phyloP scores from a whole-genome alignment of 2,113 vertebrate genomes.

The Sinocyclocheilus grahami region DNA sequence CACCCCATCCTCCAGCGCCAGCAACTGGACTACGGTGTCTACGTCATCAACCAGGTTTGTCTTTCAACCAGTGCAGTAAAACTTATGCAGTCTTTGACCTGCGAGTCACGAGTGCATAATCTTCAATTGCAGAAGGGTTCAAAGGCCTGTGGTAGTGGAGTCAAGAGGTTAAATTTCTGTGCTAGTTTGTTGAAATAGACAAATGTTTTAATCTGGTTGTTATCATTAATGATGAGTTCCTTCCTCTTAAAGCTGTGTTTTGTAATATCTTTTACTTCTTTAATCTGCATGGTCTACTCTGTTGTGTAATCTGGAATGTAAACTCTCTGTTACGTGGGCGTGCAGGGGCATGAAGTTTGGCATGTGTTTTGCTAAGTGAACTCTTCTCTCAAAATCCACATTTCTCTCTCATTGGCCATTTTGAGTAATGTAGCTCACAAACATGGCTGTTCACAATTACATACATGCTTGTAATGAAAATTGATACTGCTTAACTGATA shows the following conservation, averaged over 20 bases:
- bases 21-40: conserved; percentile 93
- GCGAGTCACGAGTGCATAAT: not conserved
- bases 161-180: not conserved
- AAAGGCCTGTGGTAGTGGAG: not conserved
- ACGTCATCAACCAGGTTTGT: conserved; percentile 89
- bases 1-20: conserved; percentile 94
- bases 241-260: not conserved
- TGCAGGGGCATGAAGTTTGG: not conserved
- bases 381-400: not conserved
- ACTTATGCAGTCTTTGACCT: not conserved
- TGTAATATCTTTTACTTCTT: not conserved
- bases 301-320: conserved; percentile 25
- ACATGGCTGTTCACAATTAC: too few relatives aligned
- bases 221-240: not conserved
- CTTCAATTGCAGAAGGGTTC: not conserved
- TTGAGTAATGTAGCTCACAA: not conserved
- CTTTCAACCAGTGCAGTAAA: not conserved
- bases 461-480: too few relatives aligned
- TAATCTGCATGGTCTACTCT: not conserved
- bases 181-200: not conserved
- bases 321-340: not conserved
- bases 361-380: not conserved
- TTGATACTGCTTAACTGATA: too few relatives aligned
- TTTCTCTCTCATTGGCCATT: not conserved
- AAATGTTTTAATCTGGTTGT: too few relatives aligned